Evolutionary conservation across 2,113 vertebrate genomes (phyloP).

Genomic region (Electrona antarctica): DNA sequence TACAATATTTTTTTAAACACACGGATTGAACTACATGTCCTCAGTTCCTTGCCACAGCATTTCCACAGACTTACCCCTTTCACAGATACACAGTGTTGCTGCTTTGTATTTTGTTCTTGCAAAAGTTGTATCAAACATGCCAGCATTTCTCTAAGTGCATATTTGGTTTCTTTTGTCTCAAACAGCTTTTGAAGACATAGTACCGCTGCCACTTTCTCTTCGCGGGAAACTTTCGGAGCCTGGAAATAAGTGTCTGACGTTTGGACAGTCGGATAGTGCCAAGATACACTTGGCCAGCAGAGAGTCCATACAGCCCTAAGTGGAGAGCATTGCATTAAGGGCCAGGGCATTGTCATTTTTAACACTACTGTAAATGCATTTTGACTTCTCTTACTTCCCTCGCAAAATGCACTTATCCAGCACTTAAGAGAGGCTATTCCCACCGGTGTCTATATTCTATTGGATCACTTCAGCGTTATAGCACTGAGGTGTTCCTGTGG

Average conservation of each 20-base stretch:
- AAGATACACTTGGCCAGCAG: constrained; percentile 40
- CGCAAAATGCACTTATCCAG: constrained; percentile 69
- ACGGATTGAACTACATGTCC: no score
- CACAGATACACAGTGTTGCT: no score
- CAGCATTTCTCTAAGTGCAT: no score
- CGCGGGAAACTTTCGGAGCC: constrained; percentile 35
- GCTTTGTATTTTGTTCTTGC: no score
- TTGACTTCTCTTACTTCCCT: constrained; percentile 75
- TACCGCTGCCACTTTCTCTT: constrained; percentile 48
- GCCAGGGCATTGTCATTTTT: constrained; percentile 64
- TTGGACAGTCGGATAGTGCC: constrained; percentile 31
- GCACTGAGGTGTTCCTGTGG: constrained; percentile 56
- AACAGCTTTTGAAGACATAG: constrained; percentile 9
- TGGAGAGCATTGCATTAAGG: constrained; percentile 69
- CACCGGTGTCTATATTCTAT: constrained; percentile 48
- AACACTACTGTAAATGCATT: constrained; percentile 60
- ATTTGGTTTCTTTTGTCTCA: no score
- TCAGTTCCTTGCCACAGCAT: no score
- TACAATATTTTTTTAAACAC: no score
- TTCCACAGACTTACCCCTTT: no score
- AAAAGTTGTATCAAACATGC: no score
- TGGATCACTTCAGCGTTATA: constrained; percentile 59
- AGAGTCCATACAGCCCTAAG: constrained; percentile 53
- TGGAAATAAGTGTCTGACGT: constrained; percentile 37
- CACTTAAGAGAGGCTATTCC: constrained; percentile 70